Conservation (phyloP, 2,888 invertebrate species). For the Papilio gigon region DNA sequence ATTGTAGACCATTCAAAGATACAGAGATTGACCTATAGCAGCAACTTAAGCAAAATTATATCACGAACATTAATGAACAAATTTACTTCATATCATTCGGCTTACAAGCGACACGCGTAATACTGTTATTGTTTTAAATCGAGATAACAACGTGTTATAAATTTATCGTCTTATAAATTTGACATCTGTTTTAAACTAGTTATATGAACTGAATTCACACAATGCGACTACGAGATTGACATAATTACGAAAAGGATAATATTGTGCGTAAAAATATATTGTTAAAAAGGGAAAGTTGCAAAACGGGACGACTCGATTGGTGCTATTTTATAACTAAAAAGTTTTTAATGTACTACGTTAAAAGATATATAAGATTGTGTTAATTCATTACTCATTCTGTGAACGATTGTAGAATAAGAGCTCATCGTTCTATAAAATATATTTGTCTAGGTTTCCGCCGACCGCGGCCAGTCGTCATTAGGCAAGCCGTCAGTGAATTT, state of each 20-base stretch:
- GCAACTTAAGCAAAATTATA: constrained; percentile 14
- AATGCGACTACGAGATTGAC: background rate
- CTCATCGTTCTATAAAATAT: background rate
- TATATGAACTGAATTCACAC: constrained; percentile 19
- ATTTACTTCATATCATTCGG: constrained; percentile 24
- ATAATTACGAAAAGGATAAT: background rate
- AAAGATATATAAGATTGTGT: background rate
- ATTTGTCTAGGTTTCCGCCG: background rate
- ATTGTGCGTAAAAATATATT: background rate
- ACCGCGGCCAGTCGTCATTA: background rate
- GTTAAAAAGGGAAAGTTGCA: background rate
- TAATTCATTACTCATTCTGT: no score
- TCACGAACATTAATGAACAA: constrained; percentile 24
- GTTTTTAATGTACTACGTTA: no score
- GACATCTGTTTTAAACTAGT: background rate
- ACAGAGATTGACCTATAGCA: constrained; percentile 17
- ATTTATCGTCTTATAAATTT: constrained; percentile 33
- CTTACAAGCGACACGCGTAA: constrained; percentile 27
- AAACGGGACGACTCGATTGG: no score
- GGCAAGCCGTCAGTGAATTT: background rate
- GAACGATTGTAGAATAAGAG: background rate
- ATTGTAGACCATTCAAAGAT: background rate
- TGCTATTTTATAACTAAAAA: no score
- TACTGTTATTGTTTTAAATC: constrained; percentile 28
- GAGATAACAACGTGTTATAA: constrained; percentile 25